phyloP scores from a whole-genome alignment of 2,888 invertebrate genomes.

The Sphinx pinastri region DNA sequence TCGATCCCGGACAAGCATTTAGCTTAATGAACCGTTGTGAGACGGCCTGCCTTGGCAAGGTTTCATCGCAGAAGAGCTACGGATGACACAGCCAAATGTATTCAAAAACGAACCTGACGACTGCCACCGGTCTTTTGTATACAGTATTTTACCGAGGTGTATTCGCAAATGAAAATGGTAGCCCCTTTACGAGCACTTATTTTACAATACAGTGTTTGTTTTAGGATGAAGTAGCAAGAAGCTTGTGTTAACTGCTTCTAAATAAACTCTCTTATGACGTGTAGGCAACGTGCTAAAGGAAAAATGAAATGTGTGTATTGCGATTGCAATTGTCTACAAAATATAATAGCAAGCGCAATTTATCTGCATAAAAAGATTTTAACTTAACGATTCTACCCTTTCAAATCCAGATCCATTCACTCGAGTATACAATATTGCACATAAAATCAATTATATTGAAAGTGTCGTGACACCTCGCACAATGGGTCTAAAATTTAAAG shows the following conservation, averaged over 20 bases:
- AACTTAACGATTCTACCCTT: too few species aligned
- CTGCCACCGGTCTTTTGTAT: conserved; percentile 18
- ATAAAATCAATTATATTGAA: conserved; percentile 39
- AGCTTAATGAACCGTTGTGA: conserved; percentile 51
- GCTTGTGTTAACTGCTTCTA: too few species aligned
- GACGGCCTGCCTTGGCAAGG: conserved; percentile 32
- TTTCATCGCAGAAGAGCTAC: conserved; percentile 29
- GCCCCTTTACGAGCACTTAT: conserved; percentile 18
- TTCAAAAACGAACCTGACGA: conserved; percentile 41
- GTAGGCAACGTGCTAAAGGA: too few species aligned
- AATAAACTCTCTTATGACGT: too few species aligned
- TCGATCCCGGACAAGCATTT: conserved; percentile 40
- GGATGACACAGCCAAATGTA: conserved; percentile 32
- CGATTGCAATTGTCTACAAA: too few species aligned
- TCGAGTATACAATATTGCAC: not conserved
- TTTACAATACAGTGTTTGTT: not conserved
- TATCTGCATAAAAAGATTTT: too few species aligned
- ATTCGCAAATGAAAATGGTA: conserved; percentile 14
- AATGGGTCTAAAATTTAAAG: conserved; percentile 49
- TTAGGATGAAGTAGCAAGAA: too few species aligned
- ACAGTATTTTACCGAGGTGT: conserved; percentile 13
- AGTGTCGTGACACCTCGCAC: conserved; percentile 14
- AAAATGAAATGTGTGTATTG: too few species aligned
- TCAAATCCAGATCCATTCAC: not conserved
- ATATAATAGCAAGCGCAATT: too few species aligned